Evolutionary conservation across 2,888 invertebrate species (phyloP).

Genomic region (Ichneumoninae sp.): DNA sequence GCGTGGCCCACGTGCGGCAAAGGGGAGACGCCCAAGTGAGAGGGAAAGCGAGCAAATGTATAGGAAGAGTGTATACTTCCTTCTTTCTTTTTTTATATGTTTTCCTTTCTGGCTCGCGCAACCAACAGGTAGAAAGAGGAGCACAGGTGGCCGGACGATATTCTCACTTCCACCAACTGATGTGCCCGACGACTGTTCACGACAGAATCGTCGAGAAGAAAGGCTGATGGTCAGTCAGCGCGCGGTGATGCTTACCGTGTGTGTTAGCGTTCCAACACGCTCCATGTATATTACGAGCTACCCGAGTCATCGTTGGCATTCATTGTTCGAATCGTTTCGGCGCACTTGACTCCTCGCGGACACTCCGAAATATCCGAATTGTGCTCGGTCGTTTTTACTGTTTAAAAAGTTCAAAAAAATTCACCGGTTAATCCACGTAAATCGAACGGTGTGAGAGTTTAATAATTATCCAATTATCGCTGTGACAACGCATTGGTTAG

Average conservation of each 20-base stretch:
- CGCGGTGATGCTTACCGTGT: conserved; percentile 74
- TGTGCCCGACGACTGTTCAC: conserved; percentile 43
- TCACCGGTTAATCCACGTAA: neutral
- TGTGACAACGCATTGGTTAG: neutral
- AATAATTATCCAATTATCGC: neutral
- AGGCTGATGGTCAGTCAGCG: conserved; percentile 76
- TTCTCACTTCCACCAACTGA: conserved; percentile 70
- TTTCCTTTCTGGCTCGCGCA: conserved; percentile 62
- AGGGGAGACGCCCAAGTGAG: conserved; percentile 41
- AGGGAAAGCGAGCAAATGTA: conserved; percentile 44
- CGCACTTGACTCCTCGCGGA: neutral
- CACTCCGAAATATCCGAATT: neutral
- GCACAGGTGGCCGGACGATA: conserved; percentile 78
- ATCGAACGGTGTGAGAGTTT: neutral
- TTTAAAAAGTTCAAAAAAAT: neutral
- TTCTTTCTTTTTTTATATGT: conserved; percentile 66
- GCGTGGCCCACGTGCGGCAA: conserved; percentile 60
- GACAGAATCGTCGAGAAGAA: conserved; percentile 69
- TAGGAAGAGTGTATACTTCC: conserved; percentile 68
- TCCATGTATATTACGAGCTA: conserved; percentile 31
- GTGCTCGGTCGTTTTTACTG: neutral
- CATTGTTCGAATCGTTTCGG: neutral
- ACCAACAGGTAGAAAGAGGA: conserved; percentile 77
- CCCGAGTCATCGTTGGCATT: conserved; percentile 8
- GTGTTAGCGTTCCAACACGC: conserved; percentile 63